Conservation (phyloP, 2,888 invertebrate species). For the Lutraria lutraria region DNA sequence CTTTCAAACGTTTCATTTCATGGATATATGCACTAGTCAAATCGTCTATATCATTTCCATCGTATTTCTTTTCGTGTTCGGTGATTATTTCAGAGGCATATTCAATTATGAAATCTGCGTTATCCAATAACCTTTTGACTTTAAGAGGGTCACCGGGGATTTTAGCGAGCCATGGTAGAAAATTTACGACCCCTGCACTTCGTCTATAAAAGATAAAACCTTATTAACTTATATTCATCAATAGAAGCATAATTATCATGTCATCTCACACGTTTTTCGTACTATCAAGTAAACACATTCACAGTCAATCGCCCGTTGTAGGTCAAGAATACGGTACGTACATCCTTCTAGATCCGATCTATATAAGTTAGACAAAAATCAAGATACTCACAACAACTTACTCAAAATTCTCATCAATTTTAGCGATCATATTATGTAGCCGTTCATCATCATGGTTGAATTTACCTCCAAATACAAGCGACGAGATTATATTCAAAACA, state of each 20-base stretch:
- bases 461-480: slow-evolving; percentile 46
- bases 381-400: neutral
- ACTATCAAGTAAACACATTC: too few relatives aligned
- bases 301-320: too few relatives aligned
- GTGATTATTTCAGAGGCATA: slow-evolving; percentile 36
- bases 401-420: slow-evolving; percentile 34
- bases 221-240: too few relatives aligned
- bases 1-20: slow-evolving; percentile 47
- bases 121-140: slow-evolving; percentile 29
- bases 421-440: slow-evolving; percentile 27
- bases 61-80: slow-evolving; percentile 49
- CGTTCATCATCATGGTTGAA: slow-evolving; percentile 47
- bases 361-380: too few relatives aligned
- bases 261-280: too few relatives aligned
- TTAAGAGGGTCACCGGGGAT: slow-evolving; percentile 53
- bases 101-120: slow-evolving; percentile 27
- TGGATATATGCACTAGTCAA: slow-evolving; percentile 68
- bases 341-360: too few relatives aligned
- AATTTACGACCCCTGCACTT: neutral
- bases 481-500: slow-evolving; percentile 56
- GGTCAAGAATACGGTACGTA: too few relatives aligned
- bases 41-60: slow-evolving; percentile 55
- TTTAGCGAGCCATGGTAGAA: slow-evolving; percentile 36
- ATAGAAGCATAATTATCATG: too few relatives aligned
- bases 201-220: neutral